These are phyloP conservation scores for Acrossocheilus fasciatus DNA, from an alignment of 2,797 vertebrate species.

Conservation along the genomic window DNA sequence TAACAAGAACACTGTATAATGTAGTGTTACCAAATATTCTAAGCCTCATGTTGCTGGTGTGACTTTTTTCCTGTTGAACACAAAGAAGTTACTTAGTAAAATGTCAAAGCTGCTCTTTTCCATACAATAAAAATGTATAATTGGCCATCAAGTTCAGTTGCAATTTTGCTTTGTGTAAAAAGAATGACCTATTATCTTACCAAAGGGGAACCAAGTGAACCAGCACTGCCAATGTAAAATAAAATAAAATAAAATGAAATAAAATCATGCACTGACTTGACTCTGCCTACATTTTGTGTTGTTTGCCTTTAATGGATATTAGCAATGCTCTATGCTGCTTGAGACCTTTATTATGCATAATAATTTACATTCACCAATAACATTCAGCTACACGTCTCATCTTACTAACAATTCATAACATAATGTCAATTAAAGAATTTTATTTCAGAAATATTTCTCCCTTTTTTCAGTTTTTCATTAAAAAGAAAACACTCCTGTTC, in stretches of 20 bases:
- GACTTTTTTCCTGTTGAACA: not conserved
- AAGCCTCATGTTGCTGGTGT: not conserved
- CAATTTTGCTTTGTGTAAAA: not conserved
- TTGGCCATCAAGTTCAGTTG: not conserved
- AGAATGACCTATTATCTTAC: not conserved
- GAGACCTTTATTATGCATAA: conserved; percentile 53
- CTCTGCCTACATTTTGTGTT: not conserved
- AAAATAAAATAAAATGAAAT: conserved; percentile 1
- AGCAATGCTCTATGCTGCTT: conserved; percentile 32
- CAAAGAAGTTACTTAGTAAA: not conserved
- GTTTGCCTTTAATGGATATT: conserved; percentile 18
- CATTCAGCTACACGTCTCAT: conserved; percentile 54
- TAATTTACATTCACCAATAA: conserved; percentile 61
- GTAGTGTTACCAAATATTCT: not conserved
- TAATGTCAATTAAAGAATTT: conserved; percentile 55
- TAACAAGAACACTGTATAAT: not conserved
- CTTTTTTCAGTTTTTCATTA: conserved; percentile 37
- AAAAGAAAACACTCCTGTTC: conserved; percentile 34
- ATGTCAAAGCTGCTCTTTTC: not conserved
- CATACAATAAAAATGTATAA: not conserved
- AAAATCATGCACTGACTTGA: not conserved
- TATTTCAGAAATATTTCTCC: conserved; percentile 42
- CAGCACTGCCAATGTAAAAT: not conserved
- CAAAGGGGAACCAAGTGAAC: not conserved
- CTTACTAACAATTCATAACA: conserved; percentile 56